Evolutionary conservation across 2,797 vertebrate species (phyloP).

Genomic region (Chiloscyllium punctatum): DNA sequence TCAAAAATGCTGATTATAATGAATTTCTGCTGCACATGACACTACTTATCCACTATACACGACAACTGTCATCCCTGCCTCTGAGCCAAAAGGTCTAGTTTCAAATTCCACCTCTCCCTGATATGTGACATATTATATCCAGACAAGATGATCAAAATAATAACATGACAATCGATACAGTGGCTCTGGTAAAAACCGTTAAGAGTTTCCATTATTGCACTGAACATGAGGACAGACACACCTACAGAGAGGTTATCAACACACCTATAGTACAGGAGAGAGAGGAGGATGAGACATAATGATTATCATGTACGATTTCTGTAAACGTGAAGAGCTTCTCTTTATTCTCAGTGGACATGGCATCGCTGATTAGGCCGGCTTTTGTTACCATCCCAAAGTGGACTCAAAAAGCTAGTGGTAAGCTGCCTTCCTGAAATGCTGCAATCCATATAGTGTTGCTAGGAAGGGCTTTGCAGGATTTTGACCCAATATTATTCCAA

Average conservation of each 20-base stretch:
- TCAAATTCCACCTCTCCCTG: too few relatives aligned
- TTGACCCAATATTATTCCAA: background rate
- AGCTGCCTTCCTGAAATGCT: background rate
- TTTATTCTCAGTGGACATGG: background rate
- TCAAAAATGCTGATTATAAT: background rate
- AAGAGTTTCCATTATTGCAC: background rate
- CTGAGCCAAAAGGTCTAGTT: too few relatives aligned
- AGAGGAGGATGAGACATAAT: background rate
- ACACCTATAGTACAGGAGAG: background rate
- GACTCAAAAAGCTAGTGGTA: background rate
- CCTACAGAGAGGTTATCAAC: background rate
- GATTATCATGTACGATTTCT: background rate
- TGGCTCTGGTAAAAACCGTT: background rate
- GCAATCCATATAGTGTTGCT: background rate
- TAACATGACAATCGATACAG: background rate
- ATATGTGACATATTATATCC: too few relatives aligned
- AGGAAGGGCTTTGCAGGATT: background rate
- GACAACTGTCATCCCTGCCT: too few relatives aligned
- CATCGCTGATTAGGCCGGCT: background rate
- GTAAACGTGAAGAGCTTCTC: background rate
- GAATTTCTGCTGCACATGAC: background rate
- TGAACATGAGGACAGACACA: background rate
- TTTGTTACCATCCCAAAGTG: background rate
- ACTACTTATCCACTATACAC: background rate
- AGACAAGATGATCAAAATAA: too few relatives aligned